Evolutionary conservation across 2,888 invertebrate genomes (phyloP), one percentile per base, ranked within the genome.

Genomic region (Eledona agricola): DNA sequence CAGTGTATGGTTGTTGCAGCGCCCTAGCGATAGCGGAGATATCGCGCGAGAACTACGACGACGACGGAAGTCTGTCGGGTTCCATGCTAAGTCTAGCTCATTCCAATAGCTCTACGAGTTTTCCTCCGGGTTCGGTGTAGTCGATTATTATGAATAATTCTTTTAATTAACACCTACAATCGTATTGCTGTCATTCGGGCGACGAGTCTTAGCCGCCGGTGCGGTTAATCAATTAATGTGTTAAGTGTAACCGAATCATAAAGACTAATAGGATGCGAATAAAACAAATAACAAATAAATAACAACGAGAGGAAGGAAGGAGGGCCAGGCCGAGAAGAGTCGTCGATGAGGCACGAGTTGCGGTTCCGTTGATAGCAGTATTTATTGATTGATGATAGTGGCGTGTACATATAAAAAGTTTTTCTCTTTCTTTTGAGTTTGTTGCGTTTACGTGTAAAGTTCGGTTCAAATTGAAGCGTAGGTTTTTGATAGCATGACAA

Each of bases 41-140:
- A 73, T 91, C 93, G 66, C 86, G 90, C 70, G 93, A 93, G 77
- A 86, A 87, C 65, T 93, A 90, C 80, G 93, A 93, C 67, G 93
- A 93, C 76, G 95, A 94, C 77, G 89, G 89, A 72, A 93, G 93
- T 73, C 84, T 95, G 66, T 93, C 94, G 53, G 96, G 96, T 70
- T 95, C 95, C 67, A 92, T 95, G 90, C 83, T 92, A 72, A 95
- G 95, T 80, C 85, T 96, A 78, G 93, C 93, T 63, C 93, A 93
- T 82, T 93, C 93, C 83, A 93, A 93, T 83, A 94, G 93, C 79
- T 93, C 93, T 70, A 90, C 91, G 72, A 90, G 90, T 80, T 92
- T 92, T 80, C 91, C 91, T 70, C 89, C 90, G 73, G 65, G 62
- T 58, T 69, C 70, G 9, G 69, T 69, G 57, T 70, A 67, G 66